phyloP scores from a whole-genome alignment of 2,113 vertebrate genomes.

The Leucopternis melanops region DNA sequence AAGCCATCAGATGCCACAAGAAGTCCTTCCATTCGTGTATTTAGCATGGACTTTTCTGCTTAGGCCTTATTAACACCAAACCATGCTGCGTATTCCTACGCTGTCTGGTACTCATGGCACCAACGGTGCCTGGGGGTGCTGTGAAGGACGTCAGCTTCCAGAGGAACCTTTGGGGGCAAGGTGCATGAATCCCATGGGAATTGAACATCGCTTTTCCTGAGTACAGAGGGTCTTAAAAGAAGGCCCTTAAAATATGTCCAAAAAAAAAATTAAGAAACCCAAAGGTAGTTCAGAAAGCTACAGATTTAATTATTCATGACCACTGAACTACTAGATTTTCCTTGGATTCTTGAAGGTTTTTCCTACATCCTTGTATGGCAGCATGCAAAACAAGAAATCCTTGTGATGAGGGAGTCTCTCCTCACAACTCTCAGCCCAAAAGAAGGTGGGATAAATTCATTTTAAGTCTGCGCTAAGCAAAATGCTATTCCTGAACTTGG shows the following conservation, averaged over 20 bases:
- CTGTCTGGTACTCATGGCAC: not conserved
- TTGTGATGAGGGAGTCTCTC: not conserved
- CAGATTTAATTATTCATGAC: not conserved
- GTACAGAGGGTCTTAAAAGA: not conserved
- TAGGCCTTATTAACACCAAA: not conserved
- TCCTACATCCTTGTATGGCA: accelerated
- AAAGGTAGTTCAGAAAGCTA: not conserved
- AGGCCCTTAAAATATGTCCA: accelerated
- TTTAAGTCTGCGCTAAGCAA: not conserved
- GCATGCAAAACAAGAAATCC: not conserved
- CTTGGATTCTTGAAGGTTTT: not conserved
- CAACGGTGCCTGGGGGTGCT: accelerated
- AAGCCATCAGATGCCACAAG: not conserved
- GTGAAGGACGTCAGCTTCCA: not conserved
- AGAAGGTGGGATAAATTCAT: not conserved
- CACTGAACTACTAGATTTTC: not conserved
- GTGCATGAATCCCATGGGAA: not conserved
- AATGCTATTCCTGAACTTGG: not conserved
- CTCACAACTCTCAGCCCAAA: not conserved
- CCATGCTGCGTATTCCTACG: accelerated
- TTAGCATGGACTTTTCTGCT: not conserved
- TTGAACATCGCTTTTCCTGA: accelerated
- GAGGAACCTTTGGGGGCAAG: not conserved
- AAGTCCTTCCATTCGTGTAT: not conserved
- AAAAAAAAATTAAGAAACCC: not conserved